phyloP scores from a whole-genome alignment of 37 sponge, comb jelly and placozoan genomes.

The Tethya wilhelma region DNA sequence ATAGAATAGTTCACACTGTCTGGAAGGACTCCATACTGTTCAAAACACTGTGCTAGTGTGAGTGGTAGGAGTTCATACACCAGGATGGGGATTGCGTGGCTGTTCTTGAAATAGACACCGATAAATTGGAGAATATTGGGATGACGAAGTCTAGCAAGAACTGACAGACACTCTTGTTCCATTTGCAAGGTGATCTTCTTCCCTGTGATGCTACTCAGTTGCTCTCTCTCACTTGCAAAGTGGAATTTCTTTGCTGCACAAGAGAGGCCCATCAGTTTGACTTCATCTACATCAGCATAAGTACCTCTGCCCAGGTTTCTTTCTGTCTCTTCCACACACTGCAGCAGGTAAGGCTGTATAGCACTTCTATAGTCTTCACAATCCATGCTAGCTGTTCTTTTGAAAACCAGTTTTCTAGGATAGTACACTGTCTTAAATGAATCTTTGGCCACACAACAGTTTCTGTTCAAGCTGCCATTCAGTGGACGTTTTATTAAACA shows the following conservation, averaged over 20 bases:
- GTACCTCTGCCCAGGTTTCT: constrained; percentile 1
- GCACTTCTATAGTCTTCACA: too few species aligned
- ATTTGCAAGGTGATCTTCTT: neutral
- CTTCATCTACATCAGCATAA: constrained; percentile 18
- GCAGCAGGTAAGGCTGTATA: constrained; percentile 8
- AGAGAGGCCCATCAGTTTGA: constrained; percentile 21
- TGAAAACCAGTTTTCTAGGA: too few species aligned
- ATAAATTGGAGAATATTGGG: constrained; percentile 54
- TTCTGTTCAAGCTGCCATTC: too few species aligned
- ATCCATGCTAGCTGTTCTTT: too few species aligned
- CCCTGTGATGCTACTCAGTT: too few species aligned
- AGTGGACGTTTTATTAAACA: too few species aligned
- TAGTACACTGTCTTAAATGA: too few species aligned
- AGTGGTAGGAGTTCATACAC: constrained; percentile 34
- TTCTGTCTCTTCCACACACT: constrained; percentile 4
- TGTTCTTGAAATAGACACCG: constrained; percentile 1
- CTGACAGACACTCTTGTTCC: neutral
- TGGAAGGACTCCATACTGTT: constrained; percentile 23
- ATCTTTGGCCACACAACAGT: too few species aligned
- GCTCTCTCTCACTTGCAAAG: neutral
- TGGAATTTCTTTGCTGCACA: constrained; percentile 36
- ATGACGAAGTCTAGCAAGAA: constrained; percentile 31
- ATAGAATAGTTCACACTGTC: constrained; percentile 24
- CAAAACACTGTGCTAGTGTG: constrained; percentile 21
- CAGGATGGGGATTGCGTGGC: constrained; percentile 11